Evolutionary conservation across 2,797 vertebrate genomes (phyloP), one percentile per base, ranked within the genome.

Genomic region (Momotus momota): DNA sequence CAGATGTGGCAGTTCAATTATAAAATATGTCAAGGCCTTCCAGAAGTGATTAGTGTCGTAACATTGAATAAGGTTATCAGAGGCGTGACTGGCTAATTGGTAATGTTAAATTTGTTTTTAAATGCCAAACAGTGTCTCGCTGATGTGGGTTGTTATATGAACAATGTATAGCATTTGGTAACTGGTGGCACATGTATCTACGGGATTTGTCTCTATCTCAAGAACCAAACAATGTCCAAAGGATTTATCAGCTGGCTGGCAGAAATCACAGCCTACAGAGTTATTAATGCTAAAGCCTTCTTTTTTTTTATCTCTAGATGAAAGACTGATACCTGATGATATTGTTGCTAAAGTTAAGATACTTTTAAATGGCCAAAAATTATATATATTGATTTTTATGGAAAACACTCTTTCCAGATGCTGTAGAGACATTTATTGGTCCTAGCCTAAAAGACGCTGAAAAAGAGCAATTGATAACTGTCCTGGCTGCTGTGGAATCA

Each of bases 1-100:
- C 86, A 97, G 97, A 94, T 90, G 86, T 97, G 96, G 93, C 97
- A 97, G 94, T 96, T 97, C 91, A 97, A 97, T 98, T 97, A 98
- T 82, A 97, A 98, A 97, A 95, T 94, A 98, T 82, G 93, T 94
- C 96, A 97, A 88, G 92, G 54, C 57, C 95, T 96, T 97, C 93
- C 87, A 96, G 79, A 94, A 97, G 52, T 23, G 38, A 98, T 98
- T 97, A 97, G 93, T 74, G 91, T 86, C 66, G 52, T 73, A 96
- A 74, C 43, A 93, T 41, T 93, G 83, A 97, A 94, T 97, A 97
- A 97, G 93, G 75, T 93, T 97, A 96, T 93, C 80, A 97, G 72
- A 90, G 61, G 90, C 26, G 1, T 93, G 97, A 96, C 85, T 96
- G 92, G 93, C 94, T 96, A 97, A 98, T 88, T 96, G 92, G 83